A percentile compares a stretch with the other conserved stretches of the same genome.
These are phyloP conservation scores for Lasioglossum calceatum DNA, from an alignment of 2,888 invertebrate genomes.

Conservation along the genomic window DNA sequence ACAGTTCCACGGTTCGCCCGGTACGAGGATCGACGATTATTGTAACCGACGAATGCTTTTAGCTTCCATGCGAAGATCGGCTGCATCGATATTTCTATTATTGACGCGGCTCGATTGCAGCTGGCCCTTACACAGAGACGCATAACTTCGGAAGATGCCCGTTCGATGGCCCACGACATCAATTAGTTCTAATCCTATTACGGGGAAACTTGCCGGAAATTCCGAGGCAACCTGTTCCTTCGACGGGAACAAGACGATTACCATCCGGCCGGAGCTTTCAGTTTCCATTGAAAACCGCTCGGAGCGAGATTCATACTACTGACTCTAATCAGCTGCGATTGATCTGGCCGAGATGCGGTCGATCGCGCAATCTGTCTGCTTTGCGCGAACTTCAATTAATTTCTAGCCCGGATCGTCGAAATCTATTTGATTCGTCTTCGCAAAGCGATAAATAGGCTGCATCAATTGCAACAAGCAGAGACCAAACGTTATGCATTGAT, in stretches of 20 bases:
- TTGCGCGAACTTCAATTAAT: neutral
- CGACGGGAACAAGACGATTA: neutral
- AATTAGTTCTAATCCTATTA: constrained; percentile 13
- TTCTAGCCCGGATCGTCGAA: neutral
- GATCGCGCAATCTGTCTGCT: neutral
- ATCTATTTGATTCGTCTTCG: neutral
- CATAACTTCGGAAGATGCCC: neutral
- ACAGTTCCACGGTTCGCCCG: neutral
- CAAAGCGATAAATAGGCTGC: neutral
- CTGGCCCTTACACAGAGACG: neutral
- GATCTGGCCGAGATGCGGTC: neutral
- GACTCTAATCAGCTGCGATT: constrained; percentile 11
- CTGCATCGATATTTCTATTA: neutral
- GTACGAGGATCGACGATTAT: neutral
- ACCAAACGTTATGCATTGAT: too few relatives aligned
- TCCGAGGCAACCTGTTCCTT: neutral
- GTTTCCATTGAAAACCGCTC: neutral
- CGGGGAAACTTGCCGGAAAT: neutral
- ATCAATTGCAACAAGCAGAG: neutral
- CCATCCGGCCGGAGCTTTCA: neutral
- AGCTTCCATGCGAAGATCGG: neutral
- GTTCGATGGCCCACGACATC: neutral
- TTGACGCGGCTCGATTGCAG: neutral
- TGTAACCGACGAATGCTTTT: neutral
- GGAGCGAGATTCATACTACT: neutral